Evolutionary conservation across 2,888 invertebrate genomes (phyloP), one percentile per base, ranked within the genome.

Genomic region (Oscheius sp.): DNA sequence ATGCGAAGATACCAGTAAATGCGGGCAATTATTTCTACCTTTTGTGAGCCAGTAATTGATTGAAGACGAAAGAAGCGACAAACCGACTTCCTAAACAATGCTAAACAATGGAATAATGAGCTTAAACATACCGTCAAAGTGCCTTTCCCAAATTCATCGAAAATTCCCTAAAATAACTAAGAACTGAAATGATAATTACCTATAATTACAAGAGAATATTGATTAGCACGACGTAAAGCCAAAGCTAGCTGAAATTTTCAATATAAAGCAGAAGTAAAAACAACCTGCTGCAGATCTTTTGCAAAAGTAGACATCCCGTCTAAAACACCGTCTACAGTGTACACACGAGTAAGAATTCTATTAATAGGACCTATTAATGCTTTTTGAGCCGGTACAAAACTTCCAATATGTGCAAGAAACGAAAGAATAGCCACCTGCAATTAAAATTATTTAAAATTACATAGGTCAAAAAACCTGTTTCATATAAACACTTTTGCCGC

Each of bases 401-500:
- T 93, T 27, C 96, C 96, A 74, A 95, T 92, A 88, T 95, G 95
- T 0, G 95, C 93, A 90, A 96, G 90, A 89, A 93, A 95, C 1
- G 93, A 92, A 81, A 95, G 92, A 69, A 95, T 88, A 18, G 93
- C 93, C 3, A 92, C 90, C 90, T 90, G 35, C 9, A 35, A 9
- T 3, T 78, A 53, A 25, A 53, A 12, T 53, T 13, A 43, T 9
- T 12, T n/a, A 27, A n/a, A 66, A 21, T 7, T 58, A 92, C 91
- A 35, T 35, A 35, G 9, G 3, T 6, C 35, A 35, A 35, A 35
- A 6, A 35, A 35, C 35, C 90, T 95, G 94, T 89, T 95, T 95
- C 87, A 96, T 91, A 89, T 94, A 96, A 35, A 95, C 92, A 75
- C 94, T 95, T 89, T 96, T 97, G 1, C 96, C 96, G 86, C 94